These are phyloP conservation scores for Anoncus sp. DNA, from an alignment of 2,888 invertebrate genomes.

Conservation along the genomic window DNA sequence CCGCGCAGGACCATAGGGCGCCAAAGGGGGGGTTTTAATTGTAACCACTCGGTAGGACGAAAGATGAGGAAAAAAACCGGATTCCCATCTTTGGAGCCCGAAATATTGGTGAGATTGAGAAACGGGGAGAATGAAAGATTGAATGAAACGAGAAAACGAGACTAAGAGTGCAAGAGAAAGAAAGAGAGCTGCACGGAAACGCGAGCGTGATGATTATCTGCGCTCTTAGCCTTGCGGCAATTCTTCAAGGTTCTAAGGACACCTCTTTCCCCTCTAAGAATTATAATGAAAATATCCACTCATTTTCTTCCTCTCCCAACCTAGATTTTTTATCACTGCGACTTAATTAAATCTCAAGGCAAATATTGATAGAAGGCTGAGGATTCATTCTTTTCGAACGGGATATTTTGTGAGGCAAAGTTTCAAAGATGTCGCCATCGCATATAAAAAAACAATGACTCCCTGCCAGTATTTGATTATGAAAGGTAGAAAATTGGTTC, in stretches of 20 bases:
- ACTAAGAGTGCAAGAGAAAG: not conserved
- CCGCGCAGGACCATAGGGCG: conserved; percentile 21
- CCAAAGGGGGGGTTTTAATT: conserved; percentile 52
- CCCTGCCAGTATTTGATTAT: not conserved
- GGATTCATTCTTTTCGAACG: conserved; percentile 9
- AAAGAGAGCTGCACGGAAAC: not conserved
- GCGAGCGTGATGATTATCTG: conserved; percentile 38
- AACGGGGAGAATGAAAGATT: conserved; percentile 9
- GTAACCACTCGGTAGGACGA: conserved; percentile 38
- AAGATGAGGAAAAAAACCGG: conserved; percentile 3
- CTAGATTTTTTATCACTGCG: conserved; percentile 35
- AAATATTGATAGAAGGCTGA: conserved; percentile 52
- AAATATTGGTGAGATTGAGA: conserved; percentile 43
- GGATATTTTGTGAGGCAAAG: not conserved
- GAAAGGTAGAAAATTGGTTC: not conserved
- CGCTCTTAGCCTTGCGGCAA: conserved; percentile 15
- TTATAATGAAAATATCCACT: conserved; percentile 36
- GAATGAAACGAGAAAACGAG: not conserved
- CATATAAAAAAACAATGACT: not conserved
- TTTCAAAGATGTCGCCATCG: not conserved
- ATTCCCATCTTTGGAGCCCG: conserved; percentile 14
- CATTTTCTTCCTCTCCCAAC: conserved; percentile 6
- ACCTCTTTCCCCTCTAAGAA: not conserved
- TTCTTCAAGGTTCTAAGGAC: conserved; percentile 16
- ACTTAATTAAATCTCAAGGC: conserved; percentile 41